Evolutionary conservation across 1,140 invertebrate genomes (phyloP).

Genomic region (Drosophila sechellia): DNA sequence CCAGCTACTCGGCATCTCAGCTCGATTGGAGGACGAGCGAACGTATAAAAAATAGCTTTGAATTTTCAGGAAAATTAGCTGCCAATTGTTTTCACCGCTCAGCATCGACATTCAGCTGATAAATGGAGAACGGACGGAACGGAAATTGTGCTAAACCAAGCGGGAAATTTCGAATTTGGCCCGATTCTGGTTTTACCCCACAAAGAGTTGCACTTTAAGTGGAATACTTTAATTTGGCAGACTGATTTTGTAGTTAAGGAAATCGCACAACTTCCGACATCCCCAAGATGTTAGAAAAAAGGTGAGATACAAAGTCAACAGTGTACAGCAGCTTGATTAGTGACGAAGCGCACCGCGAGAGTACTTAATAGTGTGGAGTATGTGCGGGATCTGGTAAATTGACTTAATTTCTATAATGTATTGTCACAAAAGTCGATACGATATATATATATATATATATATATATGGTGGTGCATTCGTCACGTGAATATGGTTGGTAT

Average conservation of each 20-base stretch:
- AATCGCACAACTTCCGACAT: slow-evolving; percentile 60
- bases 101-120: slow-evolving; percentile 70
- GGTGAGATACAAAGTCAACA: slow-evolving; percentile 23
- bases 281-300: slow-evolving; percentile 43
- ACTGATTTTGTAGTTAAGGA: slow-evolving; percentile 67
- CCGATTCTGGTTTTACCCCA: slow-evolving; percentile 3
- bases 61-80: slow-evolving; percentile 81
- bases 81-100: slow-evolving; percentile 75
- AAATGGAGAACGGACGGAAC: slow-evolving; percentile 56
- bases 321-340: too few species aligned
- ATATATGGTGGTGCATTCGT: too few species aligned
- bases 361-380: too few species aligned
- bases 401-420: too few species aligned
- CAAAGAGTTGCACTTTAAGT: slow-evolving; percentile 29
- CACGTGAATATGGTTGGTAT: too few species aligned
- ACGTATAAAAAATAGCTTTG: slow-evolving; percentile 61
- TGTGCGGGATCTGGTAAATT: too few species aligned
- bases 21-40: slow-evolving; percentile 23
- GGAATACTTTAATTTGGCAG: slow-evolving; percentile 42
- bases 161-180: slow-evolving; percentile 61
- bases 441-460: too few species aligned
- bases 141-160: slow-evolving; percentile 78
- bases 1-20: slow-evolving; percentile 29
- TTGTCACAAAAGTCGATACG: too few species aligned
- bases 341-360: too few species aligned